These are phyloP conservation scores for Labeo calbasu DNA, from an alignment of 2,797 vertebrate genomes.

Conservation along the genomic window DNA sequence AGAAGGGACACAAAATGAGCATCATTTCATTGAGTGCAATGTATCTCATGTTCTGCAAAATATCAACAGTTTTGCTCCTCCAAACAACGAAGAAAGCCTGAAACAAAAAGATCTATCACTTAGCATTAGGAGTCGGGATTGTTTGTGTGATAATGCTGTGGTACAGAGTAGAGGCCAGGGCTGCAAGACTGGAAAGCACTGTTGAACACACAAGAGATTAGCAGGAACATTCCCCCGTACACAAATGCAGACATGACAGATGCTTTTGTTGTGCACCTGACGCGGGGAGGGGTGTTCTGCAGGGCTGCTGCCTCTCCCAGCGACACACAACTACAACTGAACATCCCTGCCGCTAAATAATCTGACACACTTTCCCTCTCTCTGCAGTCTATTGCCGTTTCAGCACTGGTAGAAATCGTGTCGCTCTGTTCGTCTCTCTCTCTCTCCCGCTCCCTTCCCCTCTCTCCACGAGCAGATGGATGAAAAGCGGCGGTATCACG, in stretches of 20 bases:
- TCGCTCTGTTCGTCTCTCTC: constrained; percentile 54
- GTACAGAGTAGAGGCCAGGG: constrained; percentile 58
- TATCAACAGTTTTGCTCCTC: background rate
- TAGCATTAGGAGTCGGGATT: background rate
- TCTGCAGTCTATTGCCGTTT: constrained; percentile 73
- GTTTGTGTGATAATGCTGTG: background rate
- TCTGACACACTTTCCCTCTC: constrained; percentile 74
- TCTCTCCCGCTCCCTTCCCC: constrained; percentile 57
- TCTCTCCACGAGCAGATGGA: constrained; percentile 73
- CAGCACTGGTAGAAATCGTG: constrained; percentile 63
- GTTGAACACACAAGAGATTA: constrained; percentile 55
- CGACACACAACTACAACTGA: constrained; percentile 65
- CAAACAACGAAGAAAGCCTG: background rate
- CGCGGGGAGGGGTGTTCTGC: constrained; percentile 76
- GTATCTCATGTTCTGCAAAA: background rate
- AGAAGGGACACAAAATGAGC: background rate
- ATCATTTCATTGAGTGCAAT: background rate
- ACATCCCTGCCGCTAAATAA: constrained; percentile 76
- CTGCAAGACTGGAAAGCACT: constrained; percentile 63
- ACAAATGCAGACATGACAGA: constrained; percentile 70
- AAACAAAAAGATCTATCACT: background rate
- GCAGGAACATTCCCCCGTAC: constrained; percentile 72
- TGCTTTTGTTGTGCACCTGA: constrained; percentile 78
- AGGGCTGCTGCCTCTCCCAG: constrained; percentile 70
- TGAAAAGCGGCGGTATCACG: constrained; percentile 72